Conservation (phyloP, 2,797 vertebrate species). For the Ptychadena robeensis region DNA sequence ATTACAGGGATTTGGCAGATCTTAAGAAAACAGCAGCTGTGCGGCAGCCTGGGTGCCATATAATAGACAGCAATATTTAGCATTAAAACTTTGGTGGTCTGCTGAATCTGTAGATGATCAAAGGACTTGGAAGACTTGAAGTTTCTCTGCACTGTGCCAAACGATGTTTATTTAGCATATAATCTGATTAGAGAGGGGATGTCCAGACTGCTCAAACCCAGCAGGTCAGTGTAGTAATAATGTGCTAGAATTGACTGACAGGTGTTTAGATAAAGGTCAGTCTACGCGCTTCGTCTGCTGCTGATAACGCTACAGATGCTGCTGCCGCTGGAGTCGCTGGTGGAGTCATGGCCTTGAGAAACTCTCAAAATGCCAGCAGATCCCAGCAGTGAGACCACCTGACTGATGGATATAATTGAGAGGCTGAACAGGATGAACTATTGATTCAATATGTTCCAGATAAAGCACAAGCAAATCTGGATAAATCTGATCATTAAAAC, state of each 20-base stretch:
- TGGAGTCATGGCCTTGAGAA: neutral
- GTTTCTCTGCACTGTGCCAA: constrained; percentile 64
- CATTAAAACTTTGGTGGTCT: constrained; percentile 67
- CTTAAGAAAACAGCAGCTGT: constrained; percentile 56
- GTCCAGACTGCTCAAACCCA: constrained; percentile 65
- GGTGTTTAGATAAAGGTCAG: constrained; percentile 70
- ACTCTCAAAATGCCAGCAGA: constrained; percentile 16
- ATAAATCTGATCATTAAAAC: constrained; percentile 18
- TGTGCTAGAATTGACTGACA: constrained; percentile 66
- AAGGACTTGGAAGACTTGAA: constrained; percentile 65
- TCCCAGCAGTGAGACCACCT: neutral
- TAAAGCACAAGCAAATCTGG: constrained; percentile 37
- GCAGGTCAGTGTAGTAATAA: constrained; percentile 58
- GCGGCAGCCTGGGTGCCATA: constrained; percentile 60
- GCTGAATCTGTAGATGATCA: constrained; percentile 67
- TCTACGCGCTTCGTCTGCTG: constrained; percentile 52
- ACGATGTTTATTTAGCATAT: constrained; percentile 73
- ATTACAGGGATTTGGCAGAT: neutral
- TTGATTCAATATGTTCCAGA: constrained; percentile 39
- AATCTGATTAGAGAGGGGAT: constrained; percentile 65
- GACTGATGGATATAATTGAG: constrained; percentile 4
- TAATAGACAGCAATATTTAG: constrained; percentile 62
- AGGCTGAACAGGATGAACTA: neutral
- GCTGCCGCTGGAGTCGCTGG: neutral
- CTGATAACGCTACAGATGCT: constrained; percentile 36